A percentile compares a stretch with the other conserved stretches of the same genome.
Evolutionary conservation across 2,113 vertebrate genomes (phyloP).

Genomic region (Petaurus breviceps): DNA sequence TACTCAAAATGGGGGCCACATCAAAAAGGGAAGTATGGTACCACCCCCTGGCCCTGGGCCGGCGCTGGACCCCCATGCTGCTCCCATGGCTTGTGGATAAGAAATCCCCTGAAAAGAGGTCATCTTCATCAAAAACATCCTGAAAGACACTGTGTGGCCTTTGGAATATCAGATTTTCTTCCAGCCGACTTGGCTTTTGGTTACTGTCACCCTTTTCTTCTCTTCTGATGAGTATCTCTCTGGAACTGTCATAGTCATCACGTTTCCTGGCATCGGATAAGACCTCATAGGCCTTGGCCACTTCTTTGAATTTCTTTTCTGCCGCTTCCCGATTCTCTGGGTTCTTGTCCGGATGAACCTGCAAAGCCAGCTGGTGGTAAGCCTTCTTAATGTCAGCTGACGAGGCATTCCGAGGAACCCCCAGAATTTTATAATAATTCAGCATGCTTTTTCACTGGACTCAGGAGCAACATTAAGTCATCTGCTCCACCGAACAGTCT

Average conservation of each 20-base stretch:
- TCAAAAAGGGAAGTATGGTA: constrained; percentile 67
- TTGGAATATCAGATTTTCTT: constrained; percentile 27
- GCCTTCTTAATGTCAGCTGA: constrained; percentile 86
- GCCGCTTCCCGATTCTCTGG: constrained; percentile 84
- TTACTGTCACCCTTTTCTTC: constrained; percentile 28
- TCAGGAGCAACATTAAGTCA: constrained; percentile 22
- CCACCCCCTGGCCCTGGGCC: not conserved
- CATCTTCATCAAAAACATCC: constrained; percentile 40
- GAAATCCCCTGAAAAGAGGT: constrained; percentile 62
- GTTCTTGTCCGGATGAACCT: constrained; percentile 89
- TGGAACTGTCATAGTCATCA: constrained; percentile 46
- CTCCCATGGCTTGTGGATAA: not conserved
- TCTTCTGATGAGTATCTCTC: constrained; percentile 25
- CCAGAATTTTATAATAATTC: constrained; percentile 85
- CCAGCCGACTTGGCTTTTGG: not conserved
- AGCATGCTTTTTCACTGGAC: constrained; percentile 79
- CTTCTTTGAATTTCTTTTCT: constrained; percentile 87
- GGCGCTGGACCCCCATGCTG: not conserved
- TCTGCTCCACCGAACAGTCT: constrained; percentile 4
- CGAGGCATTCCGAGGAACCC: constrained; percentile 81
- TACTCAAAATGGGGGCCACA: constrained; percentile 75
- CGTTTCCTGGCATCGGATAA: constrained; percentile 82
- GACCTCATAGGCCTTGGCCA: constrained; percentile 88
- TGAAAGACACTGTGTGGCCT: constrained; percentile 34
- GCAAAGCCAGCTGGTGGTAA: constrained; percentile 86